A percentile compares a stretch with the other conserved stretches of the same genome.
phyloP scores from a whole-genome alignment of 2,113 vertebrate species.

The Vulpes ferrilata region DNA sequence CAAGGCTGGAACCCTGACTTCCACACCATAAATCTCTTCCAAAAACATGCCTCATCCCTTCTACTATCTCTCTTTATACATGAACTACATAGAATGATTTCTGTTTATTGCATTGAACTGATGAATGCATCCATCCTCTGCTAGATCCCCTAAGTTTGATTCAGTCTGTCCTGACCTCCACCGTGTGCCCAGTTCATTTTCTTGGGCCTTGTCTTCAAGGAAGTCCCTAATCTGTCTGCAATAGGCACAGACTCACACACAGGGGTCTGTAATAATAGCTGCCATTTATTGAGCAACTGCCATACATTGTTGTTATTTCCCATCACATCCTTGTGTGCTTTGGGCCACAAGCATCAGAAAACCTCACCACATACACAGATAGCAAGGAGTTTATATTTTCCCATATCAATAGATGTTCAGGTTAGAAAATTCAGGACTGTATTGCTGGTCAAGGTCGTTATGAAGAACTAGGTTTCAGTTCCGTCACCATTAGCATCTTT shows the following conservation, averaged over 20 bases:
- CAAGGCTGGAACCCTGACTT: background rate
- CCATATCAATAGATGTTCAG: background rate
- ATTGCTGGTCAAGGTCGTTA: background rate
- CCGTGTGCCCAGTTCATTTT: background rate
- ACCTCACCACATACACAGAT: background rate
- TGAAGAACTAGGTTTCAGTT: background rate
- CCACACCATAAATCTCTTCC: background rate
- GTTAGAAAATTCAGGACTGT: background rate
- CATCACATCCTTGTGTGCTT: background rate
- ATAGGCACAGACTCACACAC: background rate
- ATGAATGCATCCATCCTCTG: background rate
- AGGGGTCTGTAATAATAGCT: background rate
- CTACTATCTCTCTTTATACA: background rate
- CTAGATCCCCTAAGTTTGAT: background rate
- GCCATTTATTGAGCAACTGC: background rate
- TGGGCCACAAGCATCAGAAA: background rate
- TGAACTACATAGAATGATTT: conserved; percentile 4
- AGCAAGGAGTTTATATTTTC: conserved; percentile 6
- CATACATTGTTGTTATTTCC: background rate
- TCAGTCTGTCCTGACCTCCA: background rate
- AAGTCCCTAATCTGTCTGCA: background rate
- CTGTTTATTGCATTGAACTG: background rate
- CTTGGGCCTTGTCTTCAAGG: background rate
- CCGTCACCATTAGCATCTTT: background rate
- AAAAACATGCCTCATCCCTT: background rate